Conservation (phyloP, 1,140 invertebrate species). For the Eurosta solidaginis region DNA sequence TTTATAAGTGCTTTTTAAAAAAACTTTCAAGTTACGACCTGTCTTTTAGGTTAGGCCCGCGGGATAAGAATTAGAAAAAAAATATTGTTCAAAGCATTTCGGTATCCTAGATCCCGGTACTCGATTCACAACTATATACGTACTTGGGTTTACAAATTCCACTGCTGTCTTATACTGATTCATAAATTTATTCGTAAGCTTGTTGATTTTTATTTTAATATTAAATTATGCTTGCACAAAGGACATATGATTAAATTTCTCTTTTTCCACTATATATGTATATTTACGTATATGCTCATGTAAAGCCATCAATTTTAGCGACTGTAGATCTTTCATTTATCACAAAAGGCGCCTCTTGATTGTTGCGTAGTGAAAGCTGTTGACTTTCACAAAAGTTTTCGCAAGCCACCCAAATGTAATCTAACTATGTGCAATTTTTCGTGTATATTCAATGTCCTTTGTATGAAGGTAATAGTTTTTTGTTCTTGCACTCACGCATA, state of each 20-base stretch:
- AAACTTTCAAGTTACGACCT: too few relatives aligned
- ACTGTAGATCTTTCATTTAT: conserved; percentile 19
- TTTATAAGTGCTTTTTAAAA: too few relatives aligned
- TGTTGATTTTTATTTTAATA: conserved; percentile 20
- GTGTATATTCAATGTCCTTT: not conserved
- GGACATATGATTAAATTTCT: conserved; percentile 2
- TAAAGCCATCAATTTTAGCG: not conserved
- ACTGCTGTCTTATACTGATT: not conserved
- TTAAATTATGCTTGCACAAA: not conserved
- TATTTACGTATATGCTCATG: too few relatives aligned
- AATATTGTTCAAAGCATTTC: too few relatives aligned
- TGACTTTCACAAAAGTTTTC: not conserved
- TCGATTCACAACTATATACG: too few relatives aligned
- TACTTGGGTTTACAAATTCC: not conserved
- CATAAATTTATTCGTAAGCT: conserved; percentile 3
- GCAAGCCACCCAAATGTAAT: not conserved
- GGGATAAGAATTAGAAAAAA: too few relatives aligned
- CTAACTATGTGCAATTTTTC: not conserved
- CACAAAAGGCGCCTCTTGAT: too few relatives aligned
- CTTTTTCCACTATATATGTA: not conserved
- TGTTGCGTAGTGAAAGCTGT: not conserved
- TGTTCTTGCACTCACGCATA: not conserved
- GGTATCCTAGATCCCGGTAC: too few relatives aligned
- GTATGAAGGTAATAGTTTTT: not conserved
- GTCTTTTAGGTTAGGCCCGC: too few relatives aligned